Evolutionary conservation across 2,797 vertebrate species (phyloP), one percentile per base, ranked within the genome.

Genomic region (Trachops cirrhosus): DNA sequence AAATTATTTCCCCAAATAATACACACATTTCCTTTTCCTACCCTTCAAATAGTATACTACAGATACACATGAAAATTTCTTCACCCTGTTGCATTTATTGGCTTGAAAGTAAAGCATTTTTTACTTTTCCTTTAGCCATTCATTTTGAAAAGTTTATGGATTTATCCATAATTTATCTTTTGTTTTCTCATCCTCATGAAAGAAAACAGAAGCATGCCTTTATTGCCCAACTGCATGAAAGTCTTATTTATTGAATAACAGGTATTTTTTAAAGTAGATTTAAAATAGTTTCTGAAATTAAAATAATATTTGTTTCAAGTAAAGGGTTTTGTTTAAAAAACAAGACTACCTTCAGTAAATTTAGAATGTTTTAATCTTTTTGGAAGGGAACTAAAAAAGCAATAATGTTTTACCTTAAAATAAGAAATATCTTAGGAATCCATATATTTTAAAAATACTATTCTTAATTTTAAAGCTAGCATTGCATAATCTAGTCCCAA

Each of bases 141-240:
- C 16, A 68, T 70, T 98, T 94, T 91, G n/a, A 96, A 88, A 64
- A 89, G 74, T 3, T 94, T 86, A 54, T 62, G 5, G 68, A 91
- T 83, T 48, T 90, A 87, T 74, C 29, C 14, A 59, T 59, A 29
- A 59, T 29, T 59, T 62, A 32, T 32, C 59, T 32, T 62, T 62
- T 62, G 6, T 78, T 93, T 93, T 86, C 34, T 86, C 9, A 73
- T 80, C 2, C 16, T 73, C 54, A 90, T 29, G 19, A 80, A 95
- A 95, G 39, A 87, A 93, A 93, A 68, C 3, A 91, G 16, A 89
- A 94, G 91, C 7, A 5, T 77, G 37, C 24, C 57, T 68, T 75
- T 89, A 75, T 12, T 88, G 34, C 5, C 32, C 68, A 95, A 94
- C 5, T 87, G 48, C 32, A 74, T 54, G 41, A 83, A 62, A 85